A percentile compares a stretch with the other conserved stretches of the same genome.
Conservation (phyloP, 2,888 invertebrate genomes). For the Exephanes ischioxanthus region DNA sequence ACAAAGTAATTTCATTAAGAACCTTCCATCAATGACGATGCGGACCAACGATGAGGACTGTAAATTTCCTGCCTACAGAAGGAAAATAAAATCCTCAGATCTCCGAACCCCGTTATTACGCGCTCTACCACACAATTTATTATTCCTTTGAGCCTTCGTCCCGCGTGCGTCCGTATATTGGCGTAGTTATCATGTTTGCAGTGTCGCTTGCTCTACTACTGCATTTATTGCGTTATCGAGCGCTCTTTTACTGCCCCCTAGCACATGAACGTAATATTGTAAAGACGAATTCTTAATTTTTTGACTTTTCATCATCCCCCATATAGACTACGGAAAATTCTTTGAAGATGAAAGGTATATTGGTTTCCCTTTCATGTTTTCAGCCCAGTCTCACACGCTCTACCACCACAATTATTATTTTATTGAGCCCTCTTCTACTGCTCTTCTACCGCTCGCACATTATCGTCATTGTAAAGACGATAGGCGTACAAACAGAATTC, state of each 20-base stretch:
- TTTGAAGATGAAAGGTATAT: not conserved
- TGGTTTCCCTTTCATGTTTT: not conserved
- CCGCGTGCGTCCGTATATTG: too few relatives aligned
- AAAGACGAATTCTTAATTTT: not conserved
- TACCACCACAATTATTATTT: not conserved
- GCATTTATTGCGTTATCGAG: not conserved
- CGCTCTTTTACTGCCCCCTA: not conserved
- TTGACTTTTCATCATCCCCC: not conserved
- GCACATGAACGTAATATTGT: not conserved
- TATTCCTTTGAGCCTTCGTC: too few relatives aligned
- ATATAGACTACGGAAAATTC: not conserved
- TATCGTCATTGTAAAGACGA: not conserved
- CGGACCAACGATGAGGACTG: too few relatives aligned
- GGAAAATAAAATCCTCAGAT: too few relatives aligned
- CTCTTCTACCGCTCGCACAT: not conserved
- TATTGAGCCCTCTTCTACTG: not conserved
- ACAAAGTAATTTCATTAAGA: too few relatives aligned
- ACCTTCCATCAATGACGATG: too few relatives aligned
- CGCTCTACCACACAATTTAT: too few relatives aligned
- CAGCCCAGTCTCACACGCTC: not conserved
- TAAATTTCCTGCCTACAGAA: too few relatives aligned
- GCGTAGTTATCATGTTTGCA: too few relatives aligned
- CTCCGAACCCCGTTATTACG: too few relatives aligned
- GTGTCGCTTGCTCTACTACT: not conserved
- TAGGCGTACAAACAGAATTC: not conserved